These are phyloP conservation scores for Caenorhabditis remanei DNA, from an alignment of 1,140 invertebrate species.

Conservation along the genomic window DNA sequence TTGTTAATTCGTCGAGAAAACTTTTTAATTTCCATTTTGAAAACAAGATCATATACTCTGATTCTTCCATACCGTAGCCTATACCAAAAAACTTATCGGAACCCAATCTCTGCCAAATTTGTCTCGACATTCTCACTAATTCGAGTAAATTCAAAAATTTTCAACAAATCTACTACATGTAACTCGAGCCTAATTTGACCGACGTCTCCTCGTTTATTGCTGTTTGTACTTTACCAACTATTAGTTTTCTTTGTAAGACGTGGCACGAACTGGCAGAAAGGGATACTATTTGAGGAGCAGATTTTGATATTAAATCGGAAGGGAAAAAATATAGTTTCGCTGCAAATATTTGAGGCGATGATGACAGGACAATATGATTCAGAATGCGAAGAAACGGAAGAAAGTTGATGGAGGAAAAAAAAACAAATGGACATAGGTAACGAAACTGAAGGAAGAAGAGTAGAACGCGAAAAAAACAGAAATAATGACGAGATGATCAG, in stretches of 20 bases:
- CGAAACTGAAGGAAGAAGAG: not conserved
- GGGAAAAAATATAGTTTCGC: not conserved
- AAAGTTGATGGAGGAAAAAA: not conserved
- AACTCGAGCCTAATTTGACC: not conserved
- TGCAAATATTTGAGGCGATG: slow-evolving; percentile 36
- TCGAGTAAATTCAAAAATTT: not conserved
- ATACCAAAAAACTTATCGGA: not conserved
- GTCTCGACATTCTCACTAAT: not conserved
- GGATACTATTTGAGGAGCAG: slow-evolving; percentile 36
- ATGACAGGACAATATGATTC: slow-evolving; percentile 37
- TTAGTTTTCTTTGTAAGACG: not conserved
- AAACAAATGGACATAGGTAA: not conserved
- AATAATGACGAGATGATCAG: not conserved
- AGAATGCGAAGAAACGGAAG: not conserved
- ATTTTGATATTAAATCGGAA: slow-evolving; percentile 29
- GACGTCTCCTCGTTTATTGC: not conserved
- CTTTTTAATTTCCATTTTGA: not conserved
- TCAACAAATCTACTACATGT: not conserved
- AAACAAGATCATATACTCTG: too few relatives aligned
- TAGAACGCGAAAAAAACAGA: not conserved
- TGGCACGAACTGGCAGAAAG: not conserved
- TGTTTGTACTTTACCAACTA: not conserved
- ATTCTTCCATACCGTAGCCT: too few relatives aligned
- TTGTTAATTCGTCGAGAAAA: too few relatives aligned
- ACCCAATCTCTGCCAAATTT: not conserved